These are phyloP conservation scores for Bombus superbus DNA, from an alignment of 1,140 invertebrate genomes.

Conservation along the genomic window DNA sequence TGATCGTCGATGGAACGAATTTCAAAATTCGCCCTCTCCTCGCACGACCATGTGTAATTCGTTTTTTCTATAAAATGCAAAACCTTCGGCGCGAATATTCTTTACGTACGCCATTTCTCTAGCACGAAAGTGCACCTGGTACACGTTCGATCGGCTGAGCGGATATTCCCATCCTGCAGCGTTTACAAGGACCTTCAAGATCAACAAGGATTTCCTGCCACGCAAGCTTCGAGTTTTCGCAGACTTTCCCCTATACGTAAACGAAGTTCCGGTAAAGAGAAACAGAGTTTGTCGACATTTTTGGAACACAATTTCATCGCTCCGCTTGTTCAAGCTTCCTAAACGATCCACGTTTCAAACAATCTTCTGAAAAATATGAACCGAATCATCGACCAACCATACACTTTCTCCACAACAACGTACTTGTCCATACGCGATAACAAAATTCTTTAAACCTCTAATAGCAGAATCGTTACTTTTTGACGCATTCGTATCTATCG, in stretches of 20 bases:
- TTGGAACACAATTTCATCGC: not conserved
- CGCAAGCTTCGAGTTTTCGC: not conserved
- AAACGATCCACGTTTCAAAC: too few relatives aligned
- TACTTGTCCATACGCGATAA: not conserved
- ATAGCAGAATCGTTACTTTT: not conserved
- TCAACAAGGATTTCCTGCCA: conserved; percentile 1
- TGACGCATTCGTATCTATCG: too few relatives aligned
- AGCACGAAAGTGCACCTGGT: not conserved
- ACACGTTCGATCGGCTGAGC: not conserved
- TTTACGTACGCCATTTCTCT: not conserved
- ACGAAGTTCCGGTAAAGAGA: not conserved
- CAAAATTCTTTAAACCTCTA: not conserved
- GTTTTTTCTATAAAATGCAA: not conserved
- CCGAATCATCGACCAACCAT: not conserved
- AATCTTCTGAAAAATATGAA: too few relatives aligned
- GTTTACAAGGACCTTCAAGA: conserved; percentile 17
- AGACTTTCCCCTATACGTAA: not conserved
- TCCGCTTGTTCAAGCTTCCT: not conserved
- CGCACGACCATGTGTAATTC: not conserved
- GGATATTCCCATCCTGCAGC: conserved; percentile 16
- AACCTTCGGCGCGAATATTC: not conserved
- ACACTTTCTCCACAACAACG: not conserved
- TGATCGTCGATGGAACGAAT: too few relatives aligned
- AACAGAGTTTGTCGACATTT: not conserved
- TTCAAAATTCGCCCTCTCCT: not conserved